phyloP scores from a whole-genome alignment of 2,888 invertebrate species.

The Andrena trimmerana region DNA sequence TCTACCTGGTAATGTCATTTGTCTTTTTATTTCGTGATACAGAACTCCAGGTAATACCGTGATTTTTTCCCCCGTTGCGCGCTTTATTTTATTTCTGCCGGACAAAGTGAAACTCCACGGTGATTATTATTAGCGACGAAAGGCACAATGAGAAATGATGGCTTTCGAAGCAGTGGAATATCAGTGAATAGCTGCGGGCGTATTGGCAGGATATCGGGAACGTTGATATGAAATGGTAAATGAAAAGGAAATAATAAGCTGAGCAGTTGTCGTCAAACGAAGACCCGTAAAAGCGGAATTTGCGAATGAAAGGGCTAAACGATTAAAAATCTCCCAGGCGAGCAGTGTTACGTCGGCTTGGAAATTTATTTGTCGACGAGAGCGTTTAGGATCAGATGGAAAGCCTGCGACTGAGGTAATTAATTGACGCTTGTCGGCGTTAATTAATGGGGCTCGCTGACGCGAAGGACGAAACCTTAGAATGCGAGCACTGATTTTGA shows the following conservation, averaged over 20 bases:
- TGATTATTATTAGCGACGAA: constrained; percentile 46
- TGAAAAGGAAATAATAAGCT: constrained; percentile 9
- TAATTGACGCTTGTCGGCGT: constrained; percentile 44
- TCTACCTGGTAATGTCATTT: constrained; percentile 8
- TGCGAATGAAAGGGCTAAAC: neutral
- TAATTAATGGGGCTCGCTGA: constrained; percentile 46
- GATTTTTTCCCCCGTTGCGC: neutral
- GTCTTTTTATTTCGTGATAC: neutral
- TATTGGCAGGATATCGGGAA: constrained; percentile 28
- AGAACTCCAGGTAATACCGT: neutral
- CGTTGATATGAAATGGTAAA: constrained; percentile 1
- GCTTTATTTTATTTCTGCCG: constrained; percentile 36
- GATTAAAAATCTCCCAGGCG: neutral
- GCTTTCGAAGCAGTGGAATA: neutral
- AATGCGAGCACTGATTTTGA: constrained; percentile 25
- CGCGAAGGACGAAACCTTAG: constrained; percentile 23
- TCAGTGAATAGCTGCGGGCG: neutral
- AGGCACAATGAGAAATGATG: constrained; percentile 39
- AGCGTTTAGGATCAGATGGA: constrained; percentile 26
- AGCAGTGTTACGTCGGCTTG: neutral
- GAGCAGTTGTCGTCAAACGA: neutral
- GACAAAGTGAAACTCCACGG: constrained; percentile 44
- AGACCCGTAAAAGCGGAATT: neutral
- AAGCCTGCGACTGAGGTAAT: constrained; percentile 44
- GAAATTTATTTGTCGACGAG: constrained; percentile 34